A percentile compares a stretch with the other conserved stretches of the same genome.
Evolutionary conservation across 2,888 invertebrate genomes (phyloP).

Genomic region (Koerneria pararmatus): DNA sequence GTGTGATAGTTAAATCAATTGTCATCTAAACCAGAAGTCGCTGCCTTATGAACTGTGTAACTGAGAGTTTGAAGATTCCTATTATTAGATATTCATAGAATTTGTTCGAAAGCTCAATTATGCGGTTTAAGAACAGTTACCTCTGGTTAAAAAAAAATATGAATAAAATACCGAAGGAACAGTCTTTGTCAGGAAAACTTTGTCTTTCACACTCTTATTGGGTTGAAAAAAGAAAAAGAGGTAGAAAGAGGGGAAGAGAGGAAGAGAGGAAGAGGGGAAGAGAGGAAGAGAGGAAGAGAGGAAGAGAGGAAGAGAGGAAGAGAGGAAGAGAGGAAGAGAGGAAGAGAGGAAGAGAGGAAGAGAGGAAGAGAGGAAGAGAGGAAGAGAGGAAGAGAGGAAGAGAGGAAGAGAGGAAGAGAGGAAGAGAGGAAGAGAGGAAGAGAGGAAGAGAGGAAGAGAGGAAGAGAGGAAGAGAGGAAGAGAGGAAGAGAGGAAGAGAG

Average conservation of each 20-base stretch:
- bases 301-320: background rate
- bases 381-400: background rate
- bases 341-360: slow-evolving; percentile 1
- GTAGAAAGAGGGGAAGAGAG: background rate
- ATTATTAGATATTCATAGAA: too few species aligned
- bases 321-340: background rate
- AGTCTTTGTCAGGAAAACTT: too few species aligned
- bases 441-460: background rate
- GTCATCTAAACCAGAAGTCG: too few species aligned
- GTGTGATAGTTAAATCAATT: too few species aligned
- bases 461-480: background rate
- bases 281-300: background rate
- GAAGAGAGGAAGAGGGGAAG: slow-evolving; percentile 11
- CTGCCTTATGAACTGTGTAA: too few species aligned
- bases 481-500: background rate
- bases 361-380: slow-evolving; percentile 7
- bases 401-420: slow-evolving; percentile 14
- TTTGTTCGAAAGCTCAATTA: too few species aligned
- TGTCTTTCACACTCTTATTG: background rate
- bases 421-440: slow-evolving; percentile 9
- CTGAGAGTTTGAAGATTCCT: too few species aligned
- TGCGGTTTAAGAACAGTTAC: too few species aligned
- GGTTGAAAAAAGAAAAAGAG: background rate
- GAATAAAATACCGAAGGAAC: too few species aligned
- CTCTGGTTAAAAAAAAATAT: too few species aligned